Conservation (phyloP, 2,888 invertebrate genomes). For the Nymphalis polychloros region DNA sequence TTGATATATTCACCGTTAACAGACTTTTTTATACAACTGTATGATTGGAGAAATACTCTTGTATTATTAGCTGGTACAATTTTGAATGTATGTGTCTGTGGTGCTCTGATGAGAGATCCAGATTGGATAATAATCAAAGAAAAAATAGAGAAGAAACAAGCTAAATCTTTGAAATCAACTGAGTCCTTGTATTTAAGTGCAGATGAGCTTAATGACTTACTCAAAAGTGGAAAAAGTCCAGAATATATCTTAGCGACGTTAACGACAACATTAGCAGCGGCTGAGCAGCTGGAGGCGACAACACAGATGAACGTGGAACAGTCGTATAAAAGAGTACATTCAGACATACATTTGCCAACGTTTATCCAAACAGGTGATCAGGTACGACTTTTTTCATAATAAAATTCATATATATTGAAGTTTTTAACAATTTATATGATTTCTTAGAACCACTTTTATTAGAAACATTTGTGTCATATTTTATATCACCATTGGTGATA, state of each 20-base stretch:
- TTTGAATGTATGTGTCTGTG: conserved; percentile 92
- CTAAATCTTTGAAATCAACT: conserved; percentile 74
- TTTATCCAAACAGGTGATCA: conserved; percentile 87
- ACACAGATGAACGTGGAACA: conserved; percentile 73
- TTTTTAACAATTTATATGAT: not conserved
- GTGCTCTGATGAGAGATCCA: conserved; percentile 92
- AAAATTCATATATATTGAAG: not conserved
- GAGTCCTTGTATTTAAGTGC: conserved; percentile 80
- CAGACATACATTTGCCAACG: conserved; percentile 89
- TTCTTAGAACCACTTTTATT: too few relatives aligned
- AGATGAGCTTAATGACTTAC: conserved; percentile 84
- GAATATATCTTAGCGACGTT: conserved; percentile 84
- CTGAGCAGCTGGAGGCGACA: conserved; percentile 68
- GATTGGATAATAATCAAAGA: conserved; percentile 88
- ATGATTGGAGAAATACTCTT: conserved; percentile 91
- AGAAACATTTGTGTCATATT: too few relatives aligned
- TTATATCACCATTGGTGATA: too few relatives aligned
- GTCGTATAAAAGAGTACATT: conserved; percentile 75
- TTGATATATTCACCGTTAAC: conserved; percentile 93
- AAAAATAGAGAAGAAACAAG: conserved; percentile 71
- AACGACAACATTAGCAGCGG: conserved; percentile 79
- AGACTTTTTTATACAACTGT: conserved; percentile 86
- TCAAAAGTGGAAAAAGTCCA: conserved; percentile 86
- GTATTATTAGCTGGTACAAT: conserved; percentile 90
- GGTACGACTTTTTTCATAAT: conserved; percentile 58